Conservation (phyloP, 2,113 vertebrate species). For the human (Homo sapiens) region DNA sequence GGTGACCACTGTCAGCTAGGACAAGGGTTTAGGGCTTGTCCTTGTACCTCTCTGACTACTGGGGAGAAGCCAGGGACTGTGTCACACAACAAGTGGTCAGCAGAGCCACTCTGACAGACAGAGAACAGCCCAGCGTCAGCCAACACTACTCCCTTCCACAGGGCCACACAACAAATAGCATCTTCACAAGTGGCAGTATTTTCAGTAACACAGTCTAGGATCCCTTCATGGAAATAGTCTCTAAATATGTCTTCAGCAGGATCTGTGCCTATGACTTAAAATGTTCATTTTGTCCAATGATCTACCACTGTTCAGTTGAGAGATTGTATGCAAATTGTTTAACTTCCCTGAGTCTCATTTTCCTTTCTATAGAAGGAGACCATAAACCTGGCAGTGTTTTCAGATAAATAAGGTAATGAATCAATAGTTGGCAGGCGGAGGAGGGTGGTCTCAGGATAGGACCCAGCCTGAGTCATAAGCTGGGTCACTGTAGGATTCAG, state of each 20-base stretch:
- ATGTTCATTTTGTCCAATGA: background rate
- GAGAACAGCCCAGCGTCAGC: background rate
- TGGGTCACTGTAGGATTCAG: background rate
- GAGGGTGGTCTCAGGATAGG: too few relatives aligned
- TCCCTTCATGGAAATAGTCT: background rate
- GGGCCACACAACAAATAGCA: background rate
- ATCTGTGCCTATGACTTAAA: background rate
- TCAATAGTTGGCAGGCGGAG: background rate
- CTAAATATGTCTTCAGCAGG: background rate
- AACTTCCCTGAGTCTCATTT: background rate
- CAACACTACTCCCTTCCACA: background rate
- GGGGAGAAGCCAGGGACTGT: background rate
- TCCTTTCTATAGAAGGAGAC: background rate
- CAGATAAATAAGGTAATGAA: background rate
- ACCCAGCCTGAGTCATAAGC: background rate
- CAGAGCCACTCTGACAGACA: background rate
- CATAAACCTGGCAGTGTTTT: background rate
- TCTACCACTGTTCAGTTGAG: background rate
- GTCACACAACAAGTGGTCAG: background rate
- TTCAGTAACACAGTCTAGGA: background rate
- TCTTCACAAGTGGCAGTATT: background rate
- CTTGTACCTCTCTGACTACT: background rate
- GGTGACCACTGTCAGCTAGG: background rate
- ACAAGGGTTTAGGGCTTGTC: background rate
- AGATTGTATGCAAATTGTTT: background rate